Evolutionary conservation across 2,797 vertebrate species (phyloP).

Genomic region (Aselliscus stoliczkanus): DNA sequence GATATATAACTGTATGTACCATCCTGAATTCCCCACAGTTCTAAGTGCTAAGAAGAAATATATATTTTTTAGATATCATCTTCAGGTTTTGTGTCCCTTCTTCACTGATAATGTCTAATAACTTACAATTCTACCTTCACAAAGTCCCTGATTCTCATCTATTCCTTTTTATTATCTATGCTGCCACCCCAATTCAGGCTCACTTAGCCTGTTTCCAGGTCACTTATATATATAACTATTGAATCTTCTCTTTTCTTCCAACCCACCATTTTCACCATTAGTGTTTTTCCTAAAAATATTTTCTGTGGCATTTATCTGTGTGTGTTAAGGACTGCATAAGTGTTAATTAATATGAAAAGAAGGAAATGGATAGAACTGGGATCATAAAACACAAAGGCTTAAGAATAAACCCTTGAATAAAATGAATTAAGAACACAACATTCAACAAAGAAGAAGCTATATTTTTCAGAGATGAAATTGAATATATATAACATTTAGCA

Average conservation of each 20-base stretch:
- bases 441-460: not conserved
- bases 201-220: not conserved
- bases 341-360: not conserved
- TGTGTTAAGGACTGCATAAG: not conserved
- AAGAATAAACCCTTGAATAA: not conserved
- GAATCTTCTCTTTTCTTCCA: too few species aligned
- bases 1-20: not conserved
- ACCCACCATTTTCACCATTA: not conserved
- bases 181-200: not conserved
- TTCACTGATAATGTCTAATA: not conserved
- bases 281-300: not conserved
- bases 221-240: not conserved
- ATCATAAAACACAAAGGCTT: not conserved
- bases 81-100: not conserved
- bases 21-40: not conserved
- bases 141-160: not conserved
- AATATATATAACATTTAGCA: not conserved
- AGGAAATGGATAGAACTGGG: not conserved
- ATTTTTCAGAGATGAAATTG: not conserved
- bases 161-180: not conserved
- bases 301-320: not conserved
- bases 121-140: not conserved
- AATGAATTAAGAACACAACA: not conserved
- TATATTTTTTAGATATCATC: not conserved
- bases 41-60: not conserved